These are phyloP conservation scores for Pachycephus smyrnensis DNA, from an alignment of 2,888 invertebrate species.

Conservation along the genomic window DNA sequence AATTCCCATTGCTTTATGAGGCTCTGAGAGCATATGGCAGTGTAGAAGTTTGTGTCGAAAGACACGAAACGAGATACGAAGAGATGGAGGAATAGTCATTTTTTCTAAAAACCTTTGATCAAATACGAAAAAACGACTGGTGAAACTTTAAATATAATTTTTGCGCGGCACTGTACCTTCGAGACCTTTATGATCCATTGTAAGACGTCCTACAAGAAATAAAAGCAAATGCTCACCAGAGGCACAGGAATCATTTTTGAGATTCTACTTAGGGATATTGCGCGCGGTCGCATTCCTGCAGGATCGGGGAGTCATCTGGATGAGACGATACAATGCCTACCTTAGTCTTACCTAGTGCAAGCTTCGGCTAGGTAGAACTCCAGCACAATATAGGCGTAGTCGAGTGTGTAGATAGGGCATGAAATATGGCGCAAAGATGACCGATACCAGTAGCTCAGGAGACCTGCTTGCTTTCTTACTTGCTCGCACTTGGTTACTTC, in stretches of 20 bases:
- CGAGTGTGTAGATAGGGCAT: slow-evolving; percentile 55
- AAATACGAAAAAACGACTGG: not conserved
- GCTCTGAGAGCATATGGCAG: not conserved
- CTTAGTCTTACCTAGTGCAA: slow-evolving; percentile 19
- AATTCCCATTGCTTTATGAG: not conserved
- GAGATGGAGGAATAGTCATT: not conserved
- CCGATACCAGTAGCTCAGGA: slow-evolving; percentile 53
- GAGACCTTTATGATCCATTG: slow-evolving; percentile 12
- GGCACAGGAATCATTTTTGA: slow-evolving; percentile 26
- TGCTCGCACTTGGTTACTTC: not conserved
- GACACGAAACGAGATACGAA: not conserved
- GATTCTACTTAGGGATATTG: slow-evolving; percentile 35
- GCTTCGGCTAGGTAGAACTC: slow-evolving; percentile 22
- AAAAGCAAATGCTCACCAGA: slow-evolving; percentile 8
- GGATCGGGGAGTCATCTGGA: slow-evolving; percentile 49
- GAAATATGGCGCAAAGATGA: slow-evolving; percentile 60
- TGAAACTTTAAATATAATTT: not conserved
- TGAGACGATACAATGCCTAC: slow-evolving; percentile 49
- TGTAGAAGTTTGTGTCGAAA: not conserved
- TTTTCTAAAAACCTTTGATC: not conserved
- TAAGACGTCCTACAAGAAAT: not conserved
- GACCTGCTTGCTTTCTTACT: slow-evolving; percentile 20
- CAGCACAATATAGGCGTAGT: slow-evolving; percentile 50
- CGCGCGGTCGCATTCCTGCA: slow-evolving; percentile 43
- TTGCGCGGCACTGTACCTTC: not conserved